These are phyloP conservation scores for Ectemnius lituratus DNA, from an alignment of 2,888 invertebrate species.

Conservation along the genomic window DNA sequence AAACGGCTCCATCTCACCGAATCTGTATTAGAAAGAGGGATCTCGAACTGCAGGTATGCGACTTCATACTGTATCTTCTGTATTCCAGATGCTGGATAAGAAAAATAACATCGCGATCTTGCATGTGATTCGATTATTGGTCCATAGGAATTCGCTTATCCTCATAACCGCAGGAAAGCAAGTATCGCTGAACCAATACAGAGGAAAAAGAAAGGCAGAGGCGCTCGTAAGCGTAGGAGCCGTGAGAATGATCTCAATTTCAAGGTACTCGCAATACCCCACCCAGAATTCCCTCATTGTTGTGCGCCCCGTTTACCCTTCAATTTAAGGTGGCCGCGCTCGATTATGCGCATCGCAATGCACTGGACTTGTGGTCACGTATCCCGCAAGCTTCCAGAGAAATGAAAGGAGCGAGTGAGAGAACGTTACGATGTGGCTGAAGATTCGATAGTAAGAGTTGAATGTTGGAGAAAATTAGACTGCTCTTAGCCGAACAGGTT, in stretches of 20 bases:
- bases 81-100: too few species aligned
- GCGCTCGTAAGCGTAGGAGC: constrained; percentile 13
- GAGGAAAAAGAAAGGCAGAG: constrained; percentile 25
- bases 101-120: too few species aligned
- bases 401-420: background rate
- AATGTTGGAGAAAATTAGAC: constrained; percentile 42
- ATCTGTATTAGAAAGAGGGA: too few species aligned
- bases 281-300: constrained; percentile 39
- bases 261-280: constrained; percentile 4
- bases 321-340: constrained; percentile 42
- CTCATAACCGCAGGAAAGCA: background rate
- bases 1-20: too few species aligned
- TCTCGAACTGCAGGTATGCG: too few species aligned
- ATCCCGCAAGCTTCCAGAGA: constrained; percentile 13
- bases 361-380: constrained; percentile 34
- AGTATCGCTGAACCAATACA: background rate
- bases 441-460: background rate
- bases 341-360: constrained; percentile 31
- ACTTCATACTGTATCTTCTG: too few species aligned
- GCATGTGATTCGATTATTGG: too few species aligned
- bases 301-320: constrained; percentile 44
- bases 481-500: constrained; percentile 38
- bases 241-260: constrained; percentile 49
- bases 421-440: too few species aligned
- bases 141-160: too few species aligned